Base-by-base conservation (phyloP, 2,113 vertebrate genomes). In the Nyctibius bracteatus region DNA sequence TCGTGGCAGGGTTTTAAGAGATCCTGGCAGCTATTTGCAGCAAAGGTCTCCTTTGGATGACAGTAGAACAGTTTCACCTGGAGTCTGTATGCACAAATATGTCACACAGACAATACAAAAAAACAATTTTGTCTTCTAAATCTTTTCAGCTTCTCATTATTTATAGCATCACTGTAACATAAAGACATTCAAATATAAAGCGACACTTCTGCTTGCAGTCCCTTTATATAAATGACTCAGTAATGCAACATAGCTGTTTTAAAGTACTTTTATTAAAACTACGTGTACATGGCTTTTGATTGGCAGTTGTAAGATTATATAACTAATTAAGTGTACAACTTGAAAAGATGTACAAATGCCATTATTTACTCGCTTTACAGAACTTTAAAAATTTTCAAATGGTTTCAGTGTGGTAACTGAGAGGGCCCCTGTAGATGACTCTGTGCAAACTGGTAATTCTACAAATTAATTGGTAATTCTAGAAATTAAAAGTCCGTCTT, bases 281-380 rank as follows among this genome's bases (percentile, higher is more conserved):
- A 37, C 0, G 0, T 1, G 0, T 12, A 54, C 10, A 54, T 13
- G 14, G 71, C 22, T 83, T 73, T 63, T 49, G 18, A 30, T 2
- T 25, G 73, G 62, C 66, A 85, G 58, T 41, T 66, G 6, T 51
- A 84, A 86, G 43, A 23, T 7, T 19, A 54, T 19, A 54, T 14
- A 8, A 46, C 20, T 51, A 27, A 22, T 37, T 52, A 39, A 65
- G 5, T 4, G 28, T 9, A 22, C 5, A 12, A 5, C 16, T 86
- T 43, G 30, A 27, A 41, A 51, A 92, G n/a, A 35, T 8, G 5
- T 57, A 71, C 17, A 61, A 35, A 61, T n/a, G 1, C 8, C 21
- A 8, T 57, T 80, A 47, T 24, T 47, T 24, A 23, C 5, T 20
- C 15, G 27, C 49, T 70, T 74, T 5, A 71, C 7, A 71, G 59